Percentiles rank a stretch among this genome's conserved stretches.
Evolutionary conservation across 2,113 vertebrate genomes (phyloP).

Genomic region (Australoheros scitulus): DNA sequence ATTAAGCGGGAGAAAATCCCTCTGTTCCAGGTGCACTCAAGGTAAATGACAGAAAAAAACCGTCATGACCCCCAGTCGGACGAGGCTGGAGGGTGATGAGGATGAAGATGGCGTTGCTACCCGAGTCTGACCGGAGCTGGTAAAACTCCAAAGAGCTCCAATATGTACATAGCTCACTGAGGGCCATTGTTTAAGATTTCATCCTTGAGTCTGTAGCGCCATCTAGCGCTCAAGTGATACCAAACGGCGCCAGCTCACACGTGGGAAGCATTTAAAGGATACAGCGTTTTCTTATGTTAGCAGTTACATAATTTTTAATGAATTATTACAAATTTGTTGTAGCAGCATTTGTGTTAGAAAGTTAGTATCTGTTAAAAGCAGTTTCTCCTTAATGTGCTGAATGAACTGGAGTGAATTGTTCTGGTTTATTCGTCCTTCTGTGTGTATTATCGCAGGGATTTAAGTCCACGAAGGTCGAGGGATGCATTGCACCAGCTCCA

Average conservation of each 20-base stretch:
- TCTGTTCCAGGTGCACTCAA: slow-evolving; percentile 36
- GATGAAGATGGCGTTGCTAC: background rate
- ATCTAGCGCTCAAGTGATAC: slow-evolving; percentile 18
- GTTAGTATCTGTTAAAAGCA: background rate
- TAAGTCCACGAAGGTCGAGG: background rate
- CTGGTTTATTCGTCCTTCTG: background rate
- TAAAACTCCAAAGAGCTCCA: background rate
- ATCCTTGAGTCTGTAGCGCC: slow-evolving; percentile 7
- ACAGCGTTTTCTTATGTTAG: background rate
- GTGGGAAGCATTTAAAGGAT: background rate
- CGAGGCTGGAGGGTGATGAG: background rate
- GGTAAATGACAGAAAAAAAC: slow-evolving; percentile 24
- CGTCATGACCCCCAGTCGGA: background rate
- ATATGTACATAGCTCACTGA: background rate
- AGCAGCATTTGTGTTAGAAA: background rate
- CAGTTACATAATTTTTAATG: too few relatives aligned
- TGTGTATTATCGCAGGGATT: background rate
- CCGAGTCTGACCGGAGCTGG: background rate
- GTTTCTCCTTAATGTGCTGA: background rate
- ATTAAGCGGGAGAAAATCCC: background rate
- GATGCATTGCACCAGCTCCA: background rate
- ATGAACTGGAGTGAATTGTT: background rate
- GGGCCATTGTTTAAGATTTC: background rate
- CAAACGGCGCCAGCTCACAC: background rate
- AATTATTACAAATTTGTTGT: background rate